Base-by-base conservation (phyloP, 2,888 invertebrate species). In the Hyalella azteca region DNA sequence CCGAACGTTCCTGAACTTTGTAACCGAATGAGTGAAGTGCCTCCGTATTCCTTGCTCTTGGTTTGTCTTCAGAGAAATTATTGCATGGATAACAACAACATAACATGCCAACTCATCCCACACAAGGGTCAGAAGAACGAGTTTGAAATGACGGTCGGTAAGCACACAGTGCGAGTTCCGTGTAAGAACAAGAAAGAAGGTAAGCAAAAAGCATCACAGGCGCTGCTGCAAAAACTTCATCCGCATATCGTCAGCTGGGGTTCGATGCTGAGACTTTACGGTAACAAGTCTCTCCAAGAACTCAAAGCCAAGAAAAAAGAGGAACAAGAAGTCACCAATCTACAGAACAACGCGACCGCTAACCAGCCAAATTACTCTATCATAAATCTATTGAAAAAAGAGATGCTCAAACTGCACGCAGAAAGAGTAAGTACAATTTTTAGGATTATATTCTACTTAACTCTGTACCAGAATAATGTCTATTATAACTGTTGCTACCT, bases 131-230 rank as follows among this genome's bases (percentile, higher is more conserved):
- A 97, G 88, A 94, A 94, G 87, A 96, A 96, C 87, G 95, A 97
- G 89, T 94, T 96, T 87, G 95, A 94, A 45, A 96, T 98, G 95
- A 93, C 92, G 15, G 97, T 97, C 54, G 97, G 97, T 77, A 95
- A 95, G 87, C 95, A 97, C 87, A 91, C 92, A 15, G 96, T 84
- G 7, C 80, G 81, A 40, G 85, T 83, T 22, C 81, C 93, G n/a
- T 97, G 97, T 88, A 94, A 95, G 88, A 98, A 98, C 89, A 98
- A 98, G 89, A 92, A 95, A 86, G 96, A 96, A 85, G 98, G 98
- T 7, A 98, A 98, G 88, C 98, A 99, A 87, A 90, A 94, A 85
- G 98, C 98, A 26, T 95, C 98, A 4, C 98, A 99, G 89, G 93
- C 94, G 11, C 96, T 98, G 85, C 89, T 98, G 73, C 94, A 95